Evolutionary conservation across 2,888 invertebrate species (phyloP).

Genomic region (Papilio gigon): DNA sequence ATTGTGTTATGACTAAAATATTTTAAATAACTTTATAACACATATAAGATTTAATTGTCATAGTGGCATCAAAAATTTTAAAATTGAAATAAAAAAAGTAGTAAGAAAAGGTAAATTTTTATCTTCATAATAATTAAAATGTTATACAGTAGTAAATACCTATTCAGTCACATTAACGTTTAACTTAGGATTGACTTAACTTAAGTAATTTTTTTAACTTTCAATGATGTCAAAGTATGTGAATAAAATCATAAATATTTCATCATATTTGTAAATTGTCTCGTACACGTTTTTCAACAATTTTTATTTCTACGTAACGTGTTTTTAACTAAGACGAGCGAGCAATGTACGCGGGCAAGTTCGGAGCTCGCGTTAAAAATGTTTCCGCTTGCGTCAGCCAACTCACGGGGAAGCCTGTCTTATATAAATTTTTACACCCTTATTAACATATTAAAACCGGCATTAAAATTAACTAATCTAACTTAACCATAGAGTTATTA

Average conservation of each 20-base stretch:
- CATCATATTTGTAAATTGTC: neutral
- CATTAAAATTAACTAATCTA: neutral
- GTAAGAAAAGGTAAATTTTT: no score
- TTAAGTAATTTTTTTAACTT: no score
- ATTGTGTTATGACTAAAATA: no score
- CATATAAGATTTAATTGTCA: no score
- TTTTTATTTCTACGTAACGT: constrained; percentile 1
- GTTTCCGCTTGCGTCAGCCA: constrained; percentile 34
- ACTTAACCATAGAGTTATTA: neutral
- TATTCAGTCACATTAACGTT: neutral
- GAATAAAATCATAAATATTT: constrained; percentile 17
- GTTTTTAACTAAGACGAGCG: constrained; percentile 7
- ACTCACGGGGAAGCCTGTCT: neutral
- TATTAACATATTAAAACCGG: neutral
- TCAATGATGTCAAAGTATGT: neutral
- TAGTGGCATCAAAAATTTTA: no score
- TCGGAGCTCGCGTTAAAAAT: constrained; percentile 15
- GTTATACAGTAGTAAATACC: neutral
- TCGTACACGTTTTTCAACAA: neutral
- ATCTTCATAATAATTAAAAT: no score
- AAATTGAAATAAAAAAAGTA: no score
- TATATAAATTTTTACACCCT: neutral
- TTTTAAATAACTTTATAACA: no score
- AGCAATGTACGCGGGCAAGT: constrained; percentile 2
- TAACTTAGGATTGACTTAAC: neutral